Percentiles rank a stretch among this genome's conserved stretches.
Evolutionary conservation across 1,140 invertebrate genomes (phyloP).

Genomic region (Halyomorpha halys): DNA sequence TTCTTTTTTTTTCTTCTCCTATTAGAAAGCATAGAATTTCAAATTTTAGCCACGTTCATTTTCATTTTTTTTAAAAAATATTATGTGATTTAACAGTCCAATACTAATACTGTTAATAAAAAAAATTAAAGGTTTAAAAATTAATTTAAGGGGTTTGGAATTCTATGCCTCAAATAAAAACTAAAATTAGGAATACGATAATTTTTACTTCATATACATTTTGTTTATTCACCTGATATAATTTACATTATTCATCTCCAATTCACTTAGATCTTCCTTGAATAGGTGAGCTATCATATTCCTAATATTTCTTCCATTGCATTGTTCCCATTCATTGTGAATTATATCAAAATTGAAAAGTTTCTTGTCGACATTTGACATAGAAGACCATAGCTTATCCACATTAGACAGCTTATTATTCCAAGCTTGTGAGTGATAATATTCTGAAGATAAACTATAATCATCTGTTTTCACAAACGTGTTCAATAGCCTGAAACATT

Average conservation of each 20-base stretch:
- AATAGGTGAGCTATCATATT: slow-evolving; percentile 16
- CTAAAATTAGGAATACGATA: too few species aligned
- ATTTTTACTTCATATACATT: too few species aligned
- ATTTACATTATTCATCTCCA: background rate
- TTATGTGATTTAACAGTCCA: too few species aligned
- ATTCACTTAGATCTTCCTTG: background rate
- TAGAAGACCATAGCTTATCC: slow-evolving; percentile 42
- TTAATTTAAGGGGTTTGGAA: too few species aligned
- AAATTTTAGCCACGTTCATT: too few species aligned
- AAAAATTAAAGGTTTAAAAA: too few species aligned
- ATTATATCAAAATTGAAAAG: slow-evolving; percentile 58
- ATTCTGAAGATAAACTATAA: slow-evolving; percentile 55
- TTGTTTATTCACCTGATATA: background rate
- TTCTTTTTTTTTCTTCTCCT: too few species aligned
- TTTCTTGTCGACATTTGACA: slow-evolving; percentile 47
- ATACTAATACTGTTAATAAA: too few species aligned
- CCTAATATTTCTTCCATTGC: slow-evolving; percentile 43
- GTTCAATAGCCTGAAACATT: slow-evolving; percentile 46
- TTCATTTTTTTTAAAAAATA: too few species aligned
- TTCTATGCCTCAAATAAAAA: too few species aligned
- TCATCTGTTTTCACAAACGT: slow-evolving; percentile 65
- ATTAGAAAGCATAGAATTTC: too few species aligned
- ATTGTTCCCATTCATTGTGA: slow-evolving; percentile 55
- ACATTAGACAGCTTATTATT: slow-evolving; percentile 55
- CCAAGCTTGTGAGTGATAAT: slow-evolving; percentile 63